Base-by-base conservation (phyloP, 2,113 vertebrate species). In the Tyrannus savana region DNA sequence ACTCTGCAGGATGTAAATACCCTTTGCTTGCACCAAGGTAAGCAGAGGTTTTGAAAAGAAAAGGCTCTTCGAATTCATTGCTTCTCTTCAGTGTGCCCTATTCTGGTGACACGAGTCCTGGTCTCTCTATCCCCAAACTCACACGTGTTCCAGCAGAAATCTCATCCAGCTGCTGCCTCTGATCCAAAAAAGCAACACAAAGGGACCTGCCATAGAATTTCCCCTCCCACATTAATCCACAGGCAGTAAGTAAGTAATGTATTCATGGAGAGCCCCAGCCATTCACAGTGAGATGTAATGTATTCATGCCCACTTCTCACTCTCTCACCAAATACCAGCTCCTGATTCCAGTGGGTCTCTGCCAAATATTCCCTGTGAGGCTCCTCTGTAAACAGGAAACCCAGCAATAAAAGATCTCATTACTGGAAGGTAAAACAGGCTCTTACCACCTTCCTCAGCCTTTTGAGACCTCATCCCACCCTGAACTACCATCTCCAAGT, bases 291-390 rank as follows among this genome's bases (percentile, higher is more conserved):
- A 84, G 69, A 47, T 37, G 24, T 63, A 64, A 72, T 84, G 28
- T 60, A 89, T 92, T 93, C 58, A 3, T 93, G 68, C 62, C 92
- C 71, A 71, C 68, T 90, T 63, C 69, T 63, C 74, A 31, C 59
- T 68, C 37, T 68, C 37, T 52, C 50, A 94, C 67, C 79, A 81
- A 84, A 68, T 39, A 84, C 63, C 42, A 25, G 60, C 42, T 92
- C 56, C 64, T 68, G 44, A 81, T 88, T 93, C 76, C 88, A 84
- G 23, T 49, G 60, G 44, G 0, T 41, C 39, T 83, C 83, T 92
- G 79, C 89, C 94, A 95, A 87, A 93, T 94, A 96, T 69, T 89
- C 95, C 81, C 94, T 76, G 56, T 0, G 30, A 94, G 74, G 37
- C 28, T 82, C 23, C 46, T 76, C 78, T 50, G n/a, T 81, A 95